These are phyloP conservation scores for Eupithecia subfuscata DNA, from an alignment of 2,888 invertebrate genomes.

Conservation along the genomic window DNA sequence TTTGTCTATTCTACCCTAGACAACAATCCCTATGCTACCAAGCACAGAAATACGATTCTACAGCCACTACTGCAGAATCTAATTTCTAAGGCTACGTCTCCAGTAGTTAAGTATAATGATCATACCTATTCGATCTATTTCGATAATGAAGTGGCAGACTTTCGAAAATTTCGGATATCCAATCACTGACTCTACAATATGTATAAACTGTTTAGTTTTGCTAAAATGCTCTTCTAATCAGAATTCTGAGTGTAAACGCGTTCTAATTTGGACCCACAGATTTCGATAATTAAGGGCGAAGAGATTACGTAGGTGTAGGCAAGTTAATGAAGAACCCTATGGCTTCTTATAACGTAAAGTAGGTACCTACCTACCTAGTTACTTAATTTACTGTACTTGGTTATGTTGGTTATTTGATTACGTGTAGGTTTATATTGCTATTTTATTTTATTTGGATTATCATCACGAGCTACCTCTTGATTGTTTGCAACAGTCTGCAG, in stretches of 20 bases:
- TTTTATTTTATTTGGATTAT: not conserved
- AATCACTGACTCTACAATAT: not conserved
- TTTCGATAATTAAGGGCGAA: not conserved
- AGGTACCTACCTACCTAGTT: not conserved
- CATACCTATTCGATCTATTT: not conserved
- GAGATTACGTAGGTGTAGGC: not conserved
- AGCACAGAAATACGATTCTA: too few relatives aligned
- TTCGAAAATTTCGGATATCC: not conserved
- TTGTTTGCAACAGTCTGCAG: not conserved
- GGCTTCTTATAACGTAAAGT: not conserved
- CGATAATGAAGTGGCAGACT: not conserved
- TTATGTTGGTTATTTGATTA: not conserved
- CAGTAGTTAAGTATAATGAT: not conserved
- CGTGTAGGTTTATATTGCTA: not conserved
- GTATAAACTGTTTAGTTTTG: not conserved
- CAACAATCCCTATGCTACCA: too few relatives aligned
- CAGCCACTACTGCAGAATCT: too few relatives aligned
- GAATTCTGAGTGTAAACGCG: not conserved
- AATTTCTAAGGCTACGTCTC: too few relatives aligned
- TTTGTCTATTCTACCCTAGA: too few relatives aligned
- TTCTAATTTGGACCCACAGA: not conserved
- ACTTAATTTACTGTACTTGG: not conserved
- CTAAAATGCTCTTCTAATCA: not conserved
- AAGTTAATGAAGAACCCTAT: not conserved
- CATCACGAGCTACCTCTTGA: not conserved